Evolutionary conservation across 2,797 vertebrate genomes (phyloP).

Genomic region (Allobates femoralis): DNA sequence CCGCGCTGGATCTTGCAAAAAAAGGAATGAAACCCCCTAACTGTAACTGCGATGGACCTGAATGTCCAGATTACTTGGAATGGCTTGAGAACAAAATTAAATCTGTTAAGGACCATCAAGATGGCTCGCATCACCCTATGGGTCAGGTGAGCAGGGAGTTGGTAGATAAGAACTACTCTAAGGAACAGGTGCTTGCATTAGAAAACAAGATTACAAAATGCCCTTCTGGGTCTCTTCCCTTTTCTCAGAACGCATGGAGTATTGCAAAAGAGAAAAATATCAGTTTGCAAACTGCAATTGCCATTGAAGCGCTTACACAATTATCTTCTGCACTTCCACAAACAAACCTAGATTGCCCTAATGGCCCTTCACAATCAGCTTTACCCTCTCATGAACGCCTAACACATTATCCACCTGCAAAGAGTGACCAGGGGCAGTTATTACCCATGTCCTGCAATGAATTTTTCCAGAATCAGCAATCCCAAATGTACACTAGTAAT

Average conservation of each 20-base stretch:
- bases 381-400: conserved; percentile 61
- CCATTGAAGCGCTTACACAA: conserved; percentile 95
- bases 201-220: conserved; percentile 67
- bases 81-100: conserved; percentile 97
- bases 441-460: conserved; percentile 68
- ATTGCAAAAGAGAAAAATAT: conserved; percentile 98
- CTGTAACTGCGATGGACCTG: conserved; percentile 95
- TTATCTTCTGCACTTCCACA: conserved; percentile 87
- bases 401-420: conserved; percentile 74
- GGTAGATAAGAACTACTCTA: conserved; percentile 67
- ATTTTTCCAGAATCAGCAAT: conserved; percentile 50
- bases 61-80: conserved; percentile 97
- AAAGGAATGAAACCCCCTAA: conserved; percentile 94
- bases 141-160: conserved; percentile 56
- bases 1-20: conserved; percentile 88
- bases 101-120: conserved; percentile 74
- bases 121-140: conserved; percentile 68
- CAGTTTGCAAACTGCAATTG: conserved; percentile 96
- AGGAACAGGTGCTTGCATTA: conserved; percentile 65
- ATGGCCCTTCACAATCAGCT: conserved; percentile 67
- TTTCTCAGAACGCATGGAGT: conserved; percentile 91
- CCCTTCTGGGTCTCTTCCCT: conserved; percentile 80
- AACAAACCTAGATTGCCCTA: conserved; percentile 69
- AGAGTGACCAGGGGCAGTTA: conserved; percentile 66
- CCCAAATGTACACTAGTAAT: conserved; percentile 46